phyloP scores from a whole-genome alignment of 2,888 invertebrate species.

The Macaria liturata region DNA sequence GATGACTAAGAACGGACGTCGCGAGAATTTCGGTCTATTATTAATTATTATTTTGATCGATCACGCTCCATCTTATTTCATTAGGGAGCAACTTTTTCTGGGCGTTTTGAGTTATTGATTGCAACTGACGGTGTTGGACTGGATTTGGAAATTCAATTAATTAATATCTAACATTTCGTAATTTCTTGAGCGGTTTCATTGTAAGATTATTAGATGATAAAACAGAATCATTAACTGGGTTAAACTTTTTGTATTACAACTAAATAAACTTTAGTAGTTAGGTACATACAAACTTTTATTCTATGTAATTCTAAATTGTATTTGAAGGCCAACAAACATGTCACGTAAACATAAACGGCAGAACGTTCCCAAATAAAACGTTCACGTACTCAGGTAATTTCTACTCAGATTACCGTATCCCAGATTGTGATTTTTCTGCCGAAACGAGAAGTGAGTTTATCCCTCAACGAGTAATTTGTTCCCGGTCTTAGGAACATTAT shows the following conservation, averaged over 20 bases:
- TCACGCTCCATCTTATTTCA: constrained; percentile 76
- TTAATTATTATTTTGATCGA: constrained; percentile 82
- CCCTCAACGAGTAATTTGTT: constrained; percentile 77
- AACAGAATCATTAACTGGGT: too few species aligned
- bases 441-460: constrained; percentile 77
- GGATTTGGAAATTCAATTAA: constrained; percentile 15
- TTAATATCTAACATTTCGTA: too few species aligned
- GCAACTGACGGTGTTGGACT: constrained; percentile 21
- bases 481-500: constrained; percentile 73
- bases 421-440: constrained; percentile 62
- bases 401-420: constrained; percentile 58
- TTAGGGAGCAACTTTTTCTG: constrained; percentile 65
- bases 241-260: too few species aligned
- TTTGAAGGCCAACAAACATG: too few species aligned
- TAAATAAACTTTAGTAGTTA: too few species aligned
- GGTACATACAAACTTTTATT: too few species aligned
- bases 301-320: too few species aligned
- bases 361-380: constrained; percentile 7
- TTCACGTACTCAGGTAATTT: constrained; percentile 56
- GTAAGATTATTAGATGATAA: too few species aligned
- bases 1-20: constrained; percentile 79
- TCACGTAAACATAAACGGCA: constrained; percentile 13
- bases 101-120: not conserved
- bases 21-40: constrained; percentile 69
- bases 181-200: too few species aligned